Conservation (phyloP, 2,888 invertebrate species). For the Mythimna albipuncta region DNA sequence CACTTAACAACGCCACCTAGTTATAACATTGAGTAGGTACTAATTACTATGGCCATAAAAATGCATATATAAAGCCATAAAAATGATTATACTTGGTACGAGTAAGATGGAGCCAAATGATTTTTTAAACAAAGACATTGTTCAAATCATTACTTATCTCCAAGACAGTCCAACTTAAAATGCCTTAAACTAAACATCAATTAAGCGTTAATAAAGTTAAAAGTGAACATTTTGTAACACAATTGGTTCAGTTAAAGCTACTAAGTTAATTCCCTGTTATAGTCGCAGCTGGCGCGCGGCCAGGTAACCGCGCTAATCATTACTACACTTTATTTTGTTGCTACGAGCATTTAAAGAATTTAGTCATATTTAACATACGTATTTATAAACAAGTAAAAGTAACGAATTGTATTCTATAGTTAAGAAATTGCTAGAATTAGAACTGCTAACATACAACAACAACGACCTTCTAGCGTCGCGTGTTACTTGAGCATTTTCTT, state of each 20-base stretch:
- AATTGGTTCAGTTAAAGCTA: conserved; percentile 51
- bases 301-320: conserved; percentile 53
- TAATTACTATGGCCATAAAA: no score
- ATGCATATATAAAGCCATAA: no score
- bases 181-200: conserved; percentile 36
- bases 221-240: conserved; percentile 59
- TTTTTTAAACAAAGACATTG: background rate
- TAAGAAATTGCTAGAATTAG: no score
- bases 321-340: conserved; percentile 35
- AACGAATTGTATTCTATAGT: no score
- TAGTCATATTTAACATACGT: background rate
- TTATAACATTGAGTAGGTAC: no score
- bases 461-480: no score
- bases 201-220: conserved; percentile 54
- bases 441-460: no score
- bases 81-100: no score
- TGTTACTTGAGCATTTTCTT: no score
- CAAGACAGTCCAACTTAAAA: background rate
- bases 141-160: background rate
- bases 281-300: conserved; percentile 57
- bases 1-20: no score
- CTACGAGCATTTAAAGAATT: conserved; percentile 26
- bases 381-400: no score
- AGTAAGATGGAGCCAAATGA: no score
- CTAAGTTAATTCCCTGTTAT: conserved; percentile 57